Percentiles rank a stretch among this genome's conserved stretches.
Evolutionary conservation across 2,888 invertebrate species (phyloP).

Genomic region (Aquatica leii): DNA sequence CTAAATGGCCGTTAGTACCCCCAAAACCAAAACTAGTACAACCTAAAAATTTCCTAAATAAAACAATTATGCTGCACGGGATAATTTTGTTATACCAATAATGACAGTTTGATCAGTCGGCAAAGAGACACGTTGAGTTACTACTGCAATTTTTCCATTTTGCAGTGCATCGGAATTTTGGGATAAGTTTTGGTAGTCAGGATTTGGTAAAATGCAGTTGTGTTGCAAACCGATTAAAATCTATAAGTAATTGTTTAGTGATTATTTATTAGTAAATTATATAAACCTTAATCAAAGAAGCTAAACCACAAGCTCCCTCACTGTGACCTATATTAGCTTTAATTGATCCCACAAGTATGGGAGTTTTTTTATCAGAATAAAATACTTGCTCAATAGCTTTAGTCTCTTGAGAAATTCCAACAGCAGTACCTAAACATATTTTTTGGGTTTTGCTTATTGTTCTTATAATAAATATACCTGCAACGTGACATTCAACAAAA

Average conservation of each 20-base stretch:
- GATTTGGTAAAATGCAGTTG: conserved; percentile 79
- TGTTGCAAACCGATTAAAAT: conserved; percentile 72
- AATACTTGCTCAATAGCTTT: conserved; percentile 82
- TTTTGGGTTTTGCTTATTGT: no score
- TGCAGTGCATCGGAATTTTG: neutral
- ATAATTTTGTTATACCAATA: no score
- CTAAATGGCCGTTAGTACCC: neutral
- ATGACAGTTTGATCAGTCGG: no score
- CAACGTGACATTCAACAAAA: conserved; percentile 85
- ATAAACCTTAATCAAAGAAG: conserved; percentile 75
- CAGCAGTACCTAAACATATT: conserved; percentile 65
- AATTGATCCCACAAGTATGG: conserved; percentile 83
- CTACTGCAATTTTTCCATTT: neutral
- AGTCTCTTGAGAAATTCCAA: conserved; percentile 90
- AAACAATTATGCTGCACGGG: neutral
- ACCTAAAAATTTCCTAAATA: neutral
- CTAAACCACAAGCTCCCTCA: conserved; percentile 82
- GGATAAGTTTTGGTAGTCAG: no score
- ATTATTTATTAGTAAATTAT: no score
- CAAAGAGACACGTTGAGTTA: neutral
- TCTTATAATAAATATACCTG: no score
- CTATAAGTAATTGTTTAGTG: no score
- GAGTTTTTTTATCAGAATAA: conserved; percentile 73
- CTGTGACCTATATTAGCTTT: conserved; percentile 92
- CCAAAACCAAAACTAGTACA: neutral